Evolutionary conservation across 1,140 invertebrate genomes (phyloP).

Genomic region (Magallana ariakensis): DNA sequence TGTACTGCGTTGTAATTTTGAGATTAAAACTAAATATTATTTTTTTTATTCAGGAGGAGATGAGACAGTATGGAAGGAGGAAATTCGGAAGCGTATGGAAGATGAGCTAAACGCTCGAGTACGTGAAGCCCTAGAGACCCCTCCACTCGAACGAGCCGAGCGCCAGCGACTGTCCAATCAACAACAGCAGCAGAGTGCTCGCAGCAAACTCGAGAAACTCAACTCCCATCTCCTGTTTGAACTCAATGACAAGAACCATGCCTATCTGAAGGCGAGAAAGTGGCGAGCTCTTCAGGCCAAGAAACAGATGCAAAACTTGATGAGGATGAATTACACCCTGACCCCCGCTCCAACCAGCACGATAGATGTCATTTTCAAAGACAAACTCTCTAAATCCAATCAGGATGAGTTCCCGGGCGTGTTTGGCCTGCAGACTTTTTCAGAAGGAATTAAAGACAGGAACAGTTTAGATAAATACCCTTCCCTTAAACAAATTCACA

Average conservation of each 20-base stretch:
- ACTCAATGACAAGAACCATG: constrained; percentile 65
- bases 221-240: constrained; percentile 71
- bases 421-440: constrained; percentile 70
- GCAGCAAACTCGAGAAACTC: constrained; percentile 59
- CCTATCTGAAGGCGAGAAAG: constrained; percentile 61
- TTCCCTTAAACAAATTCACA: constrained; percentile 62
- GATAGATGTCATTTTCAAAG: constrained; percentile 70
- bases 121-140: constrained; percentile 77
- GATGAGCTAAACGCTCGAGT: constrained; percentile 74
- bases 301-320: constrained; percentile 62
- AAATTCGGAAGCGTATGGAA: constrained; percentile 75
- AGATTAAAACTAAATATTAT: too few relatives aligned
- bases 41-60: constrained; percentile 13
- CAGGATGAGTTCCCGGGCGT: constrained; percentile 74
- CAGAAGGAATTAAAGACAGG: constrained; percentile 70
- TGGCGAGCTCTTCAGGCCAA: constrained; percentile 70
- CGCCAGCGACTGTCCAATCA: constrained; percentile 47
- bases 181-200: constrained; percentile 52
- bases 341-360: constrained; percentile 44
- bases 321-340: constrained; percentile 66
- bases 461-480: constrained; percentile 66
- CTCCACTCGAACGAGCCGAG: constrained; percentile 71
- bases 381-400: constrained; percentile 72
- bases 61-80: constrained; percentile 70
- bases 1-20: too few relatives aligned